Evolutionary conservation across 1,140 invertebrate genomes (phyloP).

Genomic region (Himalopsyche phryganea): DNA sequence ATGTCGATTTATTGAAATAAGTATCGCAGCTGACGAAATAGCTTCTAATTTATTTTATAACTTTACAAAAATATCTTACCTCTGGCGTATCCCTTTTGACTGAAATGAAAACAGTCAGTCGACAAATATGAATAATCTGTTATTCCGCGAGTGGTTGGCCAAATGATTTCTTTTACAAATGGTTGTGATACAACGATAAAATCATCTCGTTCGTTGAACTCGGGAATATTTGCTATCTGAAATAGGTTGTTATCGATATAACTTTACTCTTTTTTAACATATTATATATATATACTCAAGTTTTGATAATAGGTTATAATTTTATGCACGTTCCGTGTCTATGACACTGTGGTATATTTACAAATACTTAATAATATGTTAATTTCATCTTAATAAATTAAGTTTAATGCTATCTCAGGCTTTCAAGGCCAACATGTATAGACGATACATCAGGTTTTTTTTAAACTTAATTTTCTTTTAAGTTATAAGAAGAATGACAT

Average conservation of each 20-base stretch:
- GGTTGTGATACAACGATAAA: conserved; percentile 65
- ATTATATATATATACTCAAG: background rate
- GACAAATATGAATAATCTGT: conserved; percentile 61
- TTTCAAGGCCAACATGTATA: too few species aligned
- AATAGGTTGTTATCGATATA: background rate
- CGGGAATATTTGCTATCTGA: conserved; percentile 39
- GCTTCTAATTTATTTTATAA: too few species aligned
- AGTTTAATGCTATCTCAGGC: background rate
- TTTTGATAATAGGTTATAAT: background rate
- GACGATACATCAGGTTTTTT: too few species aligned
- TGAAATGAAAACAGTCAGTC: conserved; percentile 70
- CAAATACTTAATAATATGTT: background rate
- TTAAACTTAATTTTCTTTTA: too few species aligned
- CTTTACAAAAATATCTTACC: too few species aligned
- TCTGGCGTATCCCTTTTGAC: conserved; percentile 59
- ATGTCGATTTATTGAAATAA: too few species aligned
- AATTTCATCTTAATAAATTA: background rate
- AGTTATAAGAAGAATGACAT: too few species aligned
- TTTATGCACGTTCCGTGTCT: too few species aligned
- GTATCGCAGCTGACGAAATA: too few species aligned
- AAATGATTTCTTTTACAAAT: conserved; percentile 42
- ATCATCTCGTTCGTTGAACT: conserved; percentile 55
- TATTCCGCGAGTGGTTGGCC: conserved; percentile 43
- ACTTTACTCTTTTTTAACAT: background rate
- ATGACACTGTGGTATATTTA: background rate